Evolutionary conservation across 2,888 invertebrate species (phyloP), one percentile per base, ranked within the genome.

Genomic region (Deilephila elpenor): DNA sequence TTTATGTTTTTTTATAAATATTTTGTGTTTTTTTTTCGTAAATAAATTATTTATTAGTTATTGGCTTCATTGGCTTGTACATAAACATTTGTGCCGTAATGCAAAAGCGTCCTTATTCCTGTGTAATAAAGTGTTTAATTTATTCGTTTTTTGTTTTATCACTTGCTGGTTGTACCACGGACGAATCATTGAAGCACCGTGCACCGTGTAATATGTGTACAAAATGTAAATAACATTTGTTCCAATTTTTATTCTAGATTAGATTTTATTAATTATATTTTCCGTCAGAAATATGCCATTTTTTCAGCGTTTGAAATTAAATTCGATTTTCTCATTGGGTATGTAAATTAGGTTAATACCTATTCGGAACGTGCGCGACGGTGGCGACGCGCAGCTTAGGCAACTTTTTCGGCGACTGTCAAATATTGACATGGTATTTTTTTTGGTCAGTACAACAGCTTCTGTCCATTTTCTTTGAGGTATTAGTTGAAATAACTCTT

Each of bases 31-130:
- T 78, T n/a, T 79, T 78, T 79, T 76, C 51, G 44, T 86, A 86
- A 84, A 83, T 85, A 84, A 86, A 84, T 88, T 87, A 89, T 89
- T 90, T 89, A 88, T 89, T 88, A 83, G 78, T 67, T 67, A 83
- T 86, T 83, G 81, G 88, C 86, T 88, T 88, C 77, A 84, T 85
- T 86, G 86, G 88, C 89, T 89, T 90, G 88, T 89, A 89, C 76
- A 89, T 89, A 89, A 79, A 83, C 76, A 84, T 78, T 67, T 86
- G 83, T 86, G 86, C 84, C 84, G 83, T 85, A 80, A 80, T 79
- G 82, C 83, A 78, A 77, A 44, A 78, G 81, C 83, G 83, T 82
- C 51, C 51, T 81, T 82, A 80, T 83, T 85, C 83, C 82, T 83
- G 78, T 86, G 83, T 80, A 88, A 86, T 86, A 86, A 84, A 86